phyloP scores from a whole-genome alignment of 2,797 vertebrate species.

The Telmatherina bonti region DNA sequence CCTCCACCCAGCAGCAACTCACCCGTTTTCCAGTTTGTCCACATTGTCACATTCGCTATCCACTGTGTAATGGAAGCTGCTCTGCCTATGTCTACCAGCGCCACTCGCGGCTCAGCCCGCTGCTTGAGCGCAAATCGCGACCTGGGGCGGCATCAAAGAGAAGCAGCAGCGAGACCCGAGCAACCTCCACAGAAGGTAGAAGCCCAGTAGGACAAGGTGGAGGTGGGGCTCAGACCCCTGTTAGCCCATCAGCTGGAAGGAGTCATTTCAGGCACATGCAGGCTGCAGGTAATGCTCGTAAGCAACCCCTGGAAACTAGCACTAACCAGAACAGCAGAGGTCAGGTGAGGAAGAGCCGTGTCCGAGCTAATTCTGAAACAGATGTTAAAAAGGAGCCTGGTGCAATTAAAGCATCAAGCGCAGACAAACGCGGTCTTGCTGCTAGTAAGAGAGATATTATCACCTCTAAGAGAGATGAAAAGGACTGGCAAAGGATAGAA shows the following conservation, averaged over 20 bases:
- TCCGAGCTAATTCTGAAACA: slow-evolving; percentile 74
- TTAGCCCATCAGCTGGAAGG: slow-evolving; percentile 78
- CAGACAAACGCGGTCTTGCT: slow-evolving; percentile 69
- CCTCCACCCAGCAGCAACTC: slow-evolving; percentile 67
- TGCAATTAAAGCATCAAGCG: slow-evolving; percentile 56
- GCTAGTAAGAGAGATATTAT: slow-evolving; percentile 71
- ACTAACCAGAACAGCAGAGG: slow-evolving; percentile 61
- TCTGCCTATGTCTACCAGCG: slow-evolving; percentile 84
- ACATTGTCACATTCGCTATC: slow-evolving; percentile 85
- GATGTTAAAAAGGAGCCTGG: slow-evolving; percentile 76
- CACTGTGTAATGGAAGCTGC: slow-evolving; percentile 85
- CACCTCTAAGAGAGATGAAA: slow-evolving; percentile 74
- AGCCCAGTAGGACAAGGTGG: slow-evolving; percentile 65
- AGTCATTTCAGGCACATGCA: slow-evolving; percentile 82
- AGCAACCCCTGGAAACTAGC: slow-evolving; percentile 65
- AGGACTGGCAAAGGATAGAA: slow-evolving; percentile 75
- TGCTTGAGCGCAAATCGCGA: slow-evolving; percentile 76
- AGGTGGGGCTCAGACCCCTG: slow-evolving; percentile 70
- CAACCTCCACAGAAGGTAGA: slow-evolving; percentile 67
- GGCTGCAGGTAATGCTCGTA: slow-evolving; percentile 78
- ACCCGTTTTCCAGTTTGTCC: slow-evolving; percentile 81
- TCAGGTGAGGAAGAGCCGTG: slow-evolving; percentile 72
- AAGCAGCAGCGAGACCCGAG: slow-evolving; percentile 85
- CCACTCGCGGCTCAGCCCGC: slow-evolving; percentile 84
- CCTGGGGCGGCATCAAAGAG: slow-evolving; percentile 73